Percentiles rank a stretch among this genome's conserved stretches.
These are phyloP conservation scores for Poecilia gillii DNA, from an alignment of 2,797 vertebrate species.

Conservation along the genomic window DNA sequence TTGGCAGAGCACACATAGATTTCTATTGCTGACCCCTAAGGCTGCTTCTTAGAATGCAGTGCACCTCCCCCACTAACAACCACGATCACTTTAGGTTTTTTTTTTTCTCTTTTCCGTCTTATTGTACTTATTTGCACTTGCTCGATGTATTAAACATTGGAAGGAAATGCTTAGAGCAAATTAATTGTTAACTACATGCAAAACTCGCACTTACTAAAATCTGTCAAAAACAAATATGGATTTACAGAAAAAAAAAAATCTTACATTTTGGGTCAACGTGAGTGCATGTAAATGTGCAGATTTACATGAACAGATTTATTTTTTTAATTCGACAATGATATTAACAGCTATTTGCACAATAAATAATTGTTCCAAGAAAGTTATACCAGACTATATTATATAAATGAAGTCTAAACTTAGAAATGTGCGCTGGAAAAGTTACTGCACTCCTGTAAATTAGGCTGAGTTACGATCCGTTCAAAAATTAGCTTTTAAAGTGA, in stretches of 20 bases:
- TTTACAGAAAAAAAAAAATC: neutral
- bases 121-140: neutral
- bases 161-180: conserved; percentile 50
- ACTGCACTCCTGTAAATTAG: neutral
- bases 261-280: neutral
- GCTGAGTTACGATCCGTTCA: neutral
- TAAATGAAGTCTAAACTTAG: neutral
- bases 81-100: neutral
- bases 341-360: neutral
- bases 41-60: conserved; percentile 72
- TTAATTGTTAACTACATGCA: conserved; percentile 27
- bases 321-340: neutral
- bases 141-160: conserved; percentile 38
- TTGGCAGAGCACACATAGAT: conserved; percentile 73
- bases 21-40: conserved; percentile 71
- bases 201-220: conserved; percentile 7
- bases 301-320: neutral
- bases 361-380: neutral
- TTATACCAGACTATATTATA: neutral
- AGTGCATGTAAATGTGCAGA: neutral
- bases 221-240: conserved; percentile 6
- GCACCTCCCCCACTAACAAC: conserved; percentile 32
- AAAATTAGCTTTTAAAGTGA: neutral
- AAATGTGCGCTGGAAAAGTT: neutral
- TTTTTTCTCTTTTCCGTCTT: conserved; percentile 24